Conservation (phyloP, 92 coral and sea anemone genomes). For the Ricordea florida region DNA sequence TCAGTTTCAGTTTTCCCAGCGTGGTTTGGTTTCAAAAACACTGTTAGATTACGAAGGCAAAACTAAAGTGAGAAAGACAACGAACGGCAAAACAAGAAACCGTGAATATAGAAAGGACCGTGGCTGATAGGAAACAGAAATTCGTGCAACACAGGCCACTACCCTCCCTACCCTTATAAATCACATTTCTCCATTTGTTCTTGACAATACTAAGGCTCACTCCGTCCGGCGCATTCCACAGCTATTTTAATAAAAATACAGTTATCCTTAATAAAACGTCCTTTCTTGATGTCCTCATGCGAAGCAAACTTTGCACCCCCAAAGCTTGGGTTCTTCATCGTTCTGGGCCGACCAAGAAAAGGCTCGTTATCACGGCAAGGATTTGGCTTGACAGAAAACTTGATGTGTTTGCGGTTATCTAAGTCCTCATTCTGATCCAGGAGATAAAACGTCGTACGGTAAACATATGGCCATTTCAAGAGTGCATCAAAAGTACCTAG, state of each 20-base stretch:
- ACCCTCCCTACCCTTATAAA: no score
- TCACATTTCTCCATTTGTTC: no score
- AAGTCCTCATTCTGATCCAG: slow-evolving; percentile 41
- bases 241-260: slow-evolving; percentile 33
- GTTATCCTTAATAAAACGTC: slow-evolving; percentile 42
- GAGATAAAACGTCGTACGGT: slow-evolving; percentile 41
- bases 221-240: slow-evolving; percentile 49
- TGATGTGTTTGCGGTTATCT: slow-evolving; percentile 37
- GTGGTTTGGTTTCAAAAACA: no score
- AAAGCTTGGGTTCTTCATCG: slow-evolving; percentile 51
- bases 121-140: no score
- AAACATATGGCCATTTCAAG: slow-evolving; percentile 47
- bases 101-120: no score
- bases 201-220: no score
- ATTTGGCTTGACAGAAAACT: slow-evolving; percentile 54
- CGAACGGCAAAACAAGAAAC: no score
- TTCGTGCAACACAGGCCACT: no score
- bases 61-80: no score
- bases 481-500: slow-evolving; percentile 45
- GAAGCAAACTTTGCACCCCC: slow-evolving; percentile 54
- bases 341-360: slow-evolving; percentile 57
- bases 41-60: no score
- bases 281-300: slow-evolving; percentile 43
- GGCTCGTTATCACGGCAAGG: slow-evolving; percentile 52
- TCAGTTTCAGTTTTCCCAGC: no score